These are phyloP conservation scores for Pedetes capensis DNA, from an alignment of 2,113 vertebrate species.

Conservation along the genomic window DNA sequence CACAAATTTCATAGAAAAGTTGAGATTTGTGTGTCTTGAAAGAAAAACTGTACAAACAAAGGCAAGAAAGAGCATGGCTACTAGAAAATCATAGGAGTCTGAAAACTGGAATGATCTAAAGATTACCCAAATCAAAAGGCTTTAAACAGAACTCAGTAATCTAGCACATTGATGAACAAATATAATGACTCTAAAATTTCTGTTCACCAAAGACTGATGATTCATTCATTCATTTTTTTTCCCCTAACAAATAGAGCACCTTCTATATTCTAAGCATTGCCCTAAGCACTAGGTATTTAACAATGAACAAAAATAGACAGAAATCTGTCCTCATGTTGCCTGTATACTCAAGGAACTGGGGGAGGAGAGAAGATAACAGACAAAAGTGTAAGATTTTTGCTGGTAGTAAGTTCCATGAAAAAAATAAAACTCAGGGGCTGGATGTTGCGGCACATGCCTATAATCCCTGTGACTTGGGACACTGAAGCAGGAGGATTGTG, in stretches of 20 bases:
- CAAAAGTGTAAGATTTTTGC: background rate
- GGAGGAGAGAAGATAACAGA: background rate
- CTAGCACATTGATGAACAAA: background rate
- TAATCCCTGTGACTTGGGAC: too few species aligned
- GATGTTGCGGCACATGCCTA: too few species aligned
- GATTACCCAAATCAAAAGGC: background rate
- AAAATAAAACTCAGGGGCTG: slow-evolving; percentile 6
- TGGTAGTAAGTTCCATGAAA: background rate
- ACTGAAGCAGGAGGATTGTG: too few species aligned
- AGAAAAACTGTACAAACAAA: background rate
- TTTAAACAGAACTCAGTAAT: background rate
- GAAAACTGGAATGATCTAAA: background rate
- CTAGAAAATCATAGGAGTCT: background rate
- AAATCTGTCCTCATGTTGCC: background rate
- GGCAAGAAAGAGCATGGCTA: background rate
- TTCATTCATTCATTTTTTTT: background rate
- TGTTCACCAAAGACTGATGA: background rate
- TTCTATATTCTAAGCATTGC: background rate
- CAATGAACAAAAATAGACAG: slow-evolving; percentile 7
- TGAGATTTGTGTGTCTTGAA: background rate
- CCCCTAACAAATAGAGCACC: background rate
- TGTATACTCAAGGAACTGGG: background rate
- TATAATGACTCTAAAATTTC: background rate
- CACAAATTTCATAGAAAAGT: background rate
- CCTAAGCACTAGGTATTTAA: background rate